Base-by-base conservation (phyloP, 2,888 invertebrate species). In the Bellardia bayeri region DNA sequence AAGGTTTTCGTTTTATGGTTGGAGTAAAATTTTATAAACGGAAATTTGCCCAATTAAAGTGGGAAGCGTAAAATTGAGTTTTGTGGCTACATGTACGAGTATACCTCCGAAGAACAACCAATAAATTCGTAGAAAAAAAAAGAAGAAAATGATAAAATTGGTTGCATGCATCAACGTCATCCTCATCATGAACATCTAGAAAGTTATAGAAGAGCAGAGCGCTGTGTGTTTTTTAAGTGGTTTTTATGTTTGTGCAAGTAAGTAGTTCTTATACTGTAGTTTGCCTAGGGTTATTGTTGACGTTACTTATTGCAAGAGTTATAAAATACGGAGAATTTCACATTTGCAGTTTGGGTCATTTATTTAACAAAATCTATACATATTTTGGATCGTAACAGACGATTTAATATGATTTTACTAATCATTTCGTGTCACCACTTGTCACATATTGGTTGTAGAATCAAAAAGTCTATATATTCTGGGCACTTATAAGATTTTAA, bases 1-100 rank as follows among this genome's bases (percentile, higher is more conserved):
- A 75, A 75, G 56, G 72, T 83, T 82, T 89, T 88, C 45, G 89
- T 87, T 89, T 90, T 86, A 85, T 83, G 58, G 58, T 87, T 85
- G 14, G 75, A 68, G 75, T 71, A 71, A 82, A 82, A 82, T 79
- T 23, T 58, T 64, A 64, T 69, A 87, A 87, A 75, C 56, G 83
- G 71, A 89, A 86, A 82, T 86, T 86, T 75, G 78, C 63, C 86
- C 86, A 89, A 84, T 82, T 85, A 87, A 86, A 86, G 85, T 85
- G 81, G 82, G 75, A 87, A 86, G 86, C 82, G 78, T 84, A 74
- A 72, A 87, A 87, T 76, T 75, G 74, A 82, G 84, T 83, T 87
- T 88, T 89, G 83, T 88, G 64, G 63, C 54, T 84, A 33, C 56
- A 23, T 69, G 61, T 49, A 33, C 56, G 14, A 63, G 61, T 49